Conservation (phyloP, 1,140 invertebrate genomes). For the Drusus annulatus region DNA sequence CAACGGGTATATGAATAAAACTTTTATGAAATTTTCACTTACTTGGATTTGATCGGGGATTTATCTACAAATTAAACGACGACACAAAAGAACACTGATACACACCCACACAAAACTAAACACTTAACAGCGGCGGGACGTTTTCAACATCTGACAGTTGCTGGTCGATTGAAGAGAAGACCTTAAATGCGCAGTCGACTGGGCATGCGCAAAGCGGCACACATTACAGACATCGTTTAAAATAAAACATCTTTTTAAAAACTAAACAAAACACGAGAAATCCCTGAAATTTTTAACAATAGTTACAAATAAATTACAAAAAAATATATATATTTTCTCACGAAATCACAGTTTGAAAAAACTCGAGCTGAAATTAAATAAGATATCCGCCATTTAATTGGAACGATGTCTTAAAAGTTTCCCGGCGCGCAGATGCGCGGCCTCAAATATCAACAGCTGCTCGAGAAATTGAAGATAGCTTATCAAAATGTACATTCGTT, state of each 20-base stretch:
- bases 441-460: not conserved
- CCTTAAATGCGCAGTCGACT: constrained; percentile 39
- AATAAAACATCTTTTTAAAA: not conserved
- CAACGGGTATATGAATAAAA: not conserved
- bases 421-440: not conserved
- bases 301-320: too few species aligned
- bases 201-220: constrained; percentile 42
- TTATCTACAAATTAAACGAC: constrained; percentile 46
- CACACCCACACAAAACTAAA: constrained; percentile 46
- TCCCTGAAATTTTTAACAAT: too few species aligned
- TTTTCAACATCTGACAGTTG: constrained; percentile 44
- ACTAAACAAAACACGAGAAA: too few species aligned
- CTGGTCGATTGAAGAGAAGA: constrained; percentile 43
- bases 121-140: constrained; percentile 33
- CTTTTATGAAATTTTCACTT: constrained; percentile 30
- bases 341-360: too few species aligned
- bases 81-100: constrained; percentile 50
- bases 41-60: constrained; percentile 44
- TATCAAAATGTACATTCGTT: not conserved
- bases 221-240: constrained; percentile 1
- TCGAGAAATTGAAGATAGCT: not conserved
- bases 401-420: not conserved
- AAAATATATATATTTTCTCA: too few species aligned
- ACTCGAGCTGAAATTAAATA: not conserved
- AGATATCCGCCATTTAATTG: not conserved